Evolutionary conservation across 2,113 vertebrate species (phyloP).

Genomic region (Leucopsar rothschildi): DNA sequence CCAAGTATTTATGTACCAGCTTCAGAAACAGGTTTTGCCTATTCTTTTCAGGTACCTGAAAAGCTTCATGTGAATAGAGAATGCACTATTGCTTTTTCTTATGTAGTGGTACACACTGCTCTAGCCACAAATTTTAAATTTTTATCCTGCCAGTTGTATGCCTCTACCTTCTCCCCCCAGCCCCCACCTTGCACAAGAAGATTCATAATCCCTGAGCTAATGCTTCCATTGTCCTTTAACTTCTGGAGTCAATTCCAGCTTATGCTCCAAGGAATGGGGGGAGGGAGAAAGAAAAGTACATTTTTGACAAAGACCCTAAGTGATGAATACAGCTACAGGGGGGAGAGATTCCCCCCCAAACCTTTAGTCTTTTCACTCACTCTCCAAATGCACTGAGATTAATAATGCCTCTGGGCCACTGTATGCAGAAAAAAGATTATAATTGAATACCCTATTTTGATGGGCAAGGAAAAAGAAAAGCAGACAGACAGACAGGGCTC

Average conservation of each 20-base stretch:
- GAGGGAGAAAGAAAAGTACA: slow-evolving; percentile 54
- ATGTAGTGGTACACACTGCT: neutral
- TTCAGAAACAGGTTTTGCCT: neutral
- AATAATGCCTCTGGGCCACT: slow-evolving; percentile 70
- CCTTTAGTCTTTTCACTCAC: slow-evolving; percentile 66
- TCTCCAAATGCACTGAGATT: slow-evolving; percentile 70
- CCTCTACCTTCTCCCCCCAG: neutral
- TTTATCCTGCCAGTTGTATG: neutral
- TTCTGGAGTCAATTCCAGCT: slow-evolving; percentile 59
- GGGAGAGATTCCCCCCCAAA: slow-evolving; percentile 8
- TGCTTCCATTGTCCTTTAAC: slow-evolving; percentile 57
- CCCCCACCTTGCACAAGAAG: slow-evolving; percentile 20
- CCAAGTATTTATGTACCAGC: neutral
- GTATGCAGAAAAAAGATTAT: slow-evolving; percentile 73
- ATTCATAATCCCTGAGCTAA: slow-evolving; percentile 56
- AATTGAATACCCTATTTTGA: slow-evolving; percentile 75
- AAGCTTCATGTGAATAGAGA: neutral
- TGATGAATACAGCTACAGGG: slow-evolving; percentile 68
- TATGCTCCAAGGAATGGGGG: slow-evolving; percentile 28
- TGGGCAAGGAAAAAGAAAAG: slow-evolving; percentile 46
- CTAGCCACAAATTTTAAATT: neutral
- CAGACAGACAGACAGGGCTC: slow-evolving; percentile 59
- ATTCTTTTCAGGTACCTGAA: neutral
- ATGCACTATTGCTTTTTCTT: neutral
- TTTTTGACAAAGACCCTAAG: slow-evolving; percentile 69